phyloP scores from a whole-genome alignment of 2,113 vertebrate species.

The Copsychus sechellarum region DNA sequence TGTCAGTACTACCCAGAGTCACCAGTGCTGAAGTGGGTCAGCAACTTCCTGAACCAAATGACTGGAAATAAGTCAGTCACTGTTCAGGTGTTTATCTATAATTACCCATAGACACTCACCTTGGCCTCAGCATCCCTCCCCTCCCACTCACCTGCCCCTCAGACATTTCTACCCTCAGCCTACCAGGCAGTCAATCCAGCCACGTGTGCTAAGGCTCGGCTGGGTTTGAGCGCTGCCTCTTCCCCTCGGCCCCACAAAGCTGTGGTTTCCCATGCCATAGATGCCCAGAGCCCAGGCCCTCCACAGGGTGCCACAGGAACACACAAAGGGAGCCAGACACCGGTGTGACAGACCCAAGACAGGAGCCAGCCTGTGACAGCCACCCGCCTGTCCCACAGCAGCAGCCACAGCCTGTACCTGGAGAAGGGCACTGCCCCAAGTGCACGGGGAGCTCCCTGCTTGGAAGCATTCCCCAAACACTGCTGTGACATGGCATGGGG shows the following conservation, averaged over 20 bases:
- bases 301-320: fast-evolving
- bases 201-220: fast-evolving
- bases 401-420: neutral
- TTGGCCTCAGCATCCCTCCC: neutral
- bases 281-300: neutral
- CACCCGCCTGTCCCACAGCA: neutral
- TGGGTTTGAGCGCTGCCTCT: fast-evolving
- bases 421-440: fast-evolving
- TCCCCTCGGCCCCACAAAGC: neutral
- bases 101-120: neutral
- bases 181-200: neutral
- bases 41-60: neutral
- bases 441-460: fast-evolving
- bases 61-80: too few species aligned
- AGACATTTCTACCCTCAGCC: neutral
- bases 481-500: fast-evolving
- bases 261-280: fast-evolving
- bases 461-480: fast-evolving
- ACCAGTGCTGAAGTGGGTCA: neutral
- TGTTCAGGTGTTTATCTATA: neutral
- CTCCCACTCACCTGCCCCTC: neutral
- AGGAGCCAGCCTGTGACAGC: neutral
- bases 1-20: neutral
- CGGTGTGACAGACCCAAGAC: fast-evolving
- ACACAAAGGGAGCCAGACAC: neutral